A percentile compares a stretch with the other conserved stretches of the same genome.
These are phyloP conservation scores for Coremacera marginata DNA, from an alignment of 2,888 invertebrate species.

Conservation along the genomic window DNA sequence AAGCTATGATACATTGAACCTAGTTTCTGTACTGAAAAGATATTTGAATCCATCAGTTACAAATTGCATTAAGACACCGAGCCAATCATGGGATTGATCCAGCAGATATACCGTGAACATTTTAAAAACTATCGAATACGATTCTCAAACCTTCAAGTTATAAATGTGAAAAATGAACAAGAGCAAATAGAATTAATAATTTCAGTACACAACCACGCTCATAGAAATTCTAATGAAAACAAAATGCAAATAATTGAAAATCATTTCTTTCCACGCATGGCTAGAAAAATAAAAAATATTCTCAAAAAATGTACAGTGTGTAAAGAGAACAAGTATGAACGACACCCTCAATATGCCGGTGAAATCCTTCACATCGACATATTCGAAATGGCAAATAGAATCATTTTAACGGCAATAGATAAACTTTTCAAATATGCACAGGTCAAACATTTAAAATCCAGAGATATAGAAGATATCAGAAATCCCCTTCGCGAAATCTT, in stretches of 20 bases:
- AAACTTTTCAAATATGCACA: background rate
- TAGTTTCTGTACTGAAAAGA: too few species aligned
- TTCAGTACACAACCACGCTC: constrained; percentile 24
- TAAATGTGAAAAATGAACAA: constrained; percentile 18
- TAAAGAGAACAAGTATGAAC: constrained; percentile 39
- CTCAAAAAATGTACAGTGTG: constrained; percentile 39
- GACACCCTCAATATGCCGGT: constrained; percentile 18
- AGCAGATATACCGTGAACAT: constrained; percentile 23
- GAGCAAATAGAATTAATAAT: constrained; percentile 28
- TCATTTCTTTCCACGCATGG: constrained; percentile 44
- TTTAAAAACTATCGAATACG: constrained; percentile 18
- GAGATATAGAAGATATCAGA: background rate
- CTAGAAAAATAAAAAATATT: constrained; percentile 34
- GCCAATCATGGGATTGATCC: constrained; percentile 34
- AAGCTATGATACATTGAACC: constrained; percentile 23
- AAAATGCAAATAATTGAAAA: constrained; percentile 37
- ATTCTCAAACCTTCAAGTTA: too few species aligned
- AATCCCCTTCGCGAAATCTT: background rate
- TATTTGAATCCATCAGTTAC: constrained; percentile 32
- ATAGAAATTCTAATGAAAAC: too few species aligned
- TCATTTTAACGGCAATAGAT: background rate
- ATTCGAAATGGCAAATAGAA: background rate
- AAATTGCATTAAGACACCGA: constrained; percentile 37
- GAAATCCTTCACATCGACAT: constrained; percentile 33
- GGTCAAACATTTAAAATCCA: background rate